Base-by-base conservation (phyloP, 1,140 invertebrate species). In the Ectropis grisescens region DNA sequence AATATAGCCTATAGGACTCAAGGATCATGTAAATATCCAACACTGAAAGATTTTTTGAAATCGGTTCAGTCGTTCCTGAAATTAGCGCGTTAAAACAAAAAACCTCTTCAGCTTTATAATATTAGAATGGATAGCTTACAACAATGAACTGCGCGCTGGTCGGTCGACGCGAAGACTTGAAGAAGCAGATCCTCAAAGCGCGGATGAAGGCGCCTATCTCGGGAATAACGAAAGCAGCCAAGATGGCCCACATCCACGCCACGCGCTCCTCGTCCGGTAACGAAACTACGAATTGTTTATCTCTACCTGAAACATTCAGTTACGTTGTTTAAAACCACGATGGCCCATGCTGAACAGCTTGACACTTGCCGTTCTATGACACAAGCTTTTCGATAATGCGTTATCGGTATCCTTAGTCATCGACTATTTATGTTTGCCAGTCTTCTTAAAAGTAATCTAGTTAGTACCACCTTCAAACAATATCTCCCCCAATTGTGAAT, bases 191-290 rank as follows among this genome's bases (percentile, higher is more conserved):
- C 47, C 94, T 87, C 1, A 90, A 83, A 9, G 94, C 91, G 27
- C 95, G 85, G 48, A 96, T 91, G 8, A 95, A 75, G 0, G 93
- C 90, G 5, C 95, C 93, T 13, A 96, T 81, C 75, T 97, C 94
- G 0, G 95, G 95, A 23, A 95, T 87, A 1, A 92, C 85, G 58
- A 93, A 95, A 1, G 90, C 91, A 44, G 95, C 91, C 19, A 96
- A 82, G n/a, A 97, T 76, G 34, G 92, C 93, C 95, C 95, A 97
- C 67, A 94, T 93, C 94, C 94, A 97, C 6, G 91, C 92, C 31
- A 96, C 90, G 26, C 93, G 86, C 71, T 97, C 94, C 41, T 89
- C 88, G 41, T 92, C 89, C 2, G 93, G 91, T 41, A 95, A 71
- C 16, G 85, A 86, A 0, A 91, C 91, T 48, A 91, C 83, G 59